Base-by-base conservation (phyloP, 2,888 invertebrate genomes). In the Zeuzera pyrina region DNA sequence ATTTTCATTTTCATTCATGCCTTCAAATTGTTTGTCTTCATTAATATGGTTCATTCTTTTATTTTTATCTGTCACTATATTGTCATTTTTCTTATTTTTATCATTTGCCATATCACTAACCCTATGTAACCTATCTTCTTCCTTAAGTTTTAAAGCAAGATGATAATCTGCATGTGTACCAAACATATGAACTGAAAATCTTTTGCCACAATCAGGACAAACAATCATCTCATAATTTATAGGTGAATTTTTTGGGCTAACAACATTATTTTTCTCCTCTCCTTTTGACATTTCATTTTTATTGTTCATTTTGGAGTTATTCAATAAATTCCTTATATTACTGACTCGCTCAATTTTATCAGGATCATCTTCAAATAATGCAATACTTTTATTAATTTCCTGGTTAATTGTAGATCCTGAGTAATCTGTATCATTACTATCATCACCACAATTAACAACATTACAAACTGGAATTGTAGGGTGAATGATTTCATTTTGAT, bases 301-400 rank as follows among this genome's bases (percentile, higher is more conserved):
- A 1, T 25, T 25, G 7, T 12, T 25, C 8, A 25, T 25, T 25
- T 25, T 25, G 8, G 25, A 25, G 8, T 13, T 12, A 12, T 25
- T 12, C 12, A 25, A 4, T 25, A 81, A 42, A 19, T 72, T 51
- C 30, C 81, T 60, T 40, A 79, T 74, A 36, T 50, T 65, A 33
- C 52, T 62, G 2, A 84, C 58, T 14, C 77, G 57, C 4, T 46
- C 52, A 1, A 66, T 38, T 21, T 73, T 70, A 19, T 57, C 45
- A 1, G 71, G 64, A 31, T 78, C 72, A 1, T 76, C 73, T 36
- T 79, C 74, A 42, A 81, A 83, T 27, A 83, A 43, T 3, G 78
- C 73, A 33, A 76, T 71, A 36, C 83, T 83, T 39, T 69, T 74
- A 41, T 83, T 78, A 11, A 84, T 84, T 63, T 84, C 84, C 33